Base-by-base conservation (phyloP, 2,113 vertebrate species). In the Eira barbara region DNA sequence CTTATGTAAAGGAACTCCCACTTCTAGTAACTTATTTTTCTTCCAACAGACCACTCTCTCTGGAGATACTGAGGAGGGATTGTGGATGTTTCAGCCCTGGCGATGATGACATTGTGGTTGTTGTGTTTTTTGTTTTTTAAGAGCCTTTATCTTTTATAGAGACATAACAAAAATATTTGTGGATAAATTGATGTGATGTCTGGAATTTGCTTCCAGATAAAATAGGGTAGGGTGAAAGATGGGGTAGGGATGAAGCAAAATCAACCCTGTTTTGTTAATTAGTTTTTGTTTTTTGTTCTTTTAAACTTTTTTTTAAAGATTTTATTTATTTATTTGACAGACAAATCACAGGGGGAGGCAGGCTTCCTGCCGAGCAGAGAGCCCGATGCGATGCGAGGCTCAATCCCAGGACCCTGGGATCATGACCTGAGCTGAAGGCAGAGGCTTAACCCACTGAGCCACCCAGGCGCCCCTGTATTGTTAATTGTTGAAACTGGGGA, bases 181-280 rank as follows among this genome's bases (percentile, higher is more conserved):
- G 86, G 79, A 17, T n/a, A 42, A 31, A 25, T 7, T 2, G 42
- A 42, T 52, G 80, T n/a, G 61, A 52, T 7, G 57, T 85, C 52
- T 80, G 21, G 80, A 34, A n/a, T 85, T 61, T n/a, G 42, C 61
- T 79, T 79, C 59, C 59, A n/a, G 36, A 49, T 71, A 23, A 71
- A 61, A 31, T 10, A 27, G 21, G 39, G 61, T 6, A 2, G 31
- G 80, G 6, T 8, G 21, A 45, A 25, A 7, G 4, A 36, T 34
- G 29, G 23, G 65, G 59, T 23, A 36, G 10, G 36, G 65, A 57
- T 1, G 39, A 78, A n/a, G 34, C 39, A 7, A 15, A 65, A 6
- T 0, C 4, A 36, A 55, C 61, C 23, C 0, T 17, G n/a, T 65
- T 7, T n/a, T 49, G 42, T 8, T 55, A 4, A 7, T 8, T 21